phyloP scores from a whole-genome alignment of 2,113 vertebrate species.

The Mixornis gularis region DNA sequence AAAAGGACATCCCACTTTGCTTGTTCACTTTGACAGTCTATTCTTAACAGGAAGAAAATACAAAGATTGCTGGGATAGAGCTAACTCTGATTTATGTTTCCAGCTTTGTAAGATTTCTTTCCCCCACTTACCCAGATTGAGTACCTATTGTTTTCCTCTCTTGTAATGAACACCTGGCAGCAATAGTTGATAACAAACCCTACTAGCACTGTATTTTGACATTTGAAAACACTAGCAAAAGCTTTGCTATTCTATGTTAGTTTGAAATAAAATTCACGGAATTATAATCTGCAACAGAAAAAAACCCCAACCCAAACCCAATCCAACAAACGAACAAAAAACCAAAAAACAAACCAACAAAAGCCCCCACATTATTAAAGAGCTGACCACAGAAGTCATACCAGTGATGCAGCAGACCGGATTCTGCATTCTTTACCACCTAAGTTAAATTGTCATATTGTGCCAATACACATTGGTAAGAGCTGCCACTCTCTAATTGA shows the following conservation, averaged over 20 bases:
- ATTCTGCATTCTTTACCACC: background rate
- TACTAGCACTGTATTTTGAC: background rate
- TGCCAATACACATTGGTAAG: background rate
- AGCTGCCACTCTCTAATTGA: background rate
- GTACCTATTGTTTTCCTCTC: background rate
- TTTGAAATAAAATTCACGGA: background rate
- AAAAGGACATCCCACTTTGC: background rate
- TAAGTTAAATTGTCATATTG: rapidly evolving
- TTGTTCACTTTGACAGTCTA: background rate
- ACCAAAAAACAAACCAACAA: background rate
- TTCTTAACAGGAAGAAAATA: background rate
- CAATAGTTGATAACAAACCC: background rate
- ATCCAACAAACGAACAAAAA: background rate
- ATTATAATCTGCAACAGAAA: background rate
- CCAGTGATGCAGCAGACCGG: background rate
- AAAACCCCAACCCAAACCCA: no score
- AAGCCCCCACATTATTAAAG: background rate
- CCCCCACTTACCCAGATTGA: background rate
- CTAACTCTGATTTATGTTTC: background rate
- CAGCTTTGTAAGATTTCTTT: background rate
- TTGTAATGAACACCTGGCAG: background rate
- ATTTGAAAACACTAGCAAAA: background rate
- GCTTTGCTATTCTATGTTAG: background rate
- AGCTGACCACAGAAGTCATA: background rate
- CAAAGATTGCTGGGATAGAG: background rate